Percentiles rank a stretch among this genome's conserved stretches.
These are phyloP conservation scores for Zaprionus camerounensis DNA, from an alignment of 1,140 invertebrate genomes.

Conservation along the genomic window DNA sequence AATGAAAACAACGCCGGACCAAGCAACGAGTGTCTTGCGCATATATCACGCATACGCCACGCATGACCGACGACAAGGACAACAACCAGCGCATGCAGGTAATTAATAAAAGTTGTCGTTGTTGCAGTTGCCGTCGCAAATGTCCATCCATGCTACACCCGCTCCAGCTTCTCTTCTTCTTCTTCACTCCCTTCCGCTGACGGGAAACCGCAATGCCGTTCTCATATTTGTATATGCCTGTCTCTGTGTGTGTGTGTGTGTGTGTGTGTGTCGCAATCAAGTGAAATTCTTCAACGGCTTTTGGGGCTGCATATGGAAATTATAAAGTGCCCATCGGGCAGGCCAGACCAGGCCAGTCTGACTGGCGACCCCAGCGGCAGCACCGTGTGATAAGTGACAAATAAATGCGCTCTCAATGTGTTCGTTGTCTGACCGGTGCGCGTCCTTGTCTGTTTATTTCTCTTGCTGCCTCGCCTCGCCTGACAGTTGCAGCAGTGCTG, in stretches of 20 bases:
- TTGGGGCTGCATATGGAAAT: constrained; percentile 56
- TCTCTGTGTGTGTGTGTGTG: constrained; percentile 7
- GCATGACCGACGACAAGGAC: constrained; percentile 56
- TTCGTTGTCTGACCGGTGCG: constrained; percentile 48
- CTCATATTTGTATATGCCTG: constrained; percentile 27
- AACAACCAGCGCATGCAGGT: constrained; percentile 64
- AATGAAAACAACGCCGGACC: constrained; percentile 74
- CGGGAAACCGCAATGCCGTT: constrained; percentile 7
- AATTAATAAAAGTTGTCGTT: constrained; percentile 77
- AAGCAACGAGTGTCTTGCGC: constrained; percentile 51
- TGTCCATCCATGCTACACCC: neutral
- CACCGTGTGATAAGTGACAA: constrained; percentile 76
- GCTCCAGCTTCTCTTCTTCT: neutral
- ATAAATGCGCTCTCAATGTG: constrained; percentile 80
- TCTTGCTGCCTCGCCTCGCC: constrained; percentile 47
- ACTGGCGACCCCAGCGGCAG: constrained; percentile 29
- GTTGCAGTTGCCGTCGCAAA: constrained; percentile 32
- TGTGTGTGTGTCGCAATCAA: constrained; percentile 61
- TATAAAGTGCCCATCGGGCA: constrained; percentile 73
- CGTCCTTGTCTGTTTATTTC: constrained; percentile 57
- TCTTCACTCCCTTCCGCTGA: neutral
- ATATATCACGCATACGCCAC: constrained; percentile 71
- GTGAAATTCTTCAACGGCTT: constrained; percentile 67
- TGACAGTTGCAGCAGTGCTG: constrained; percentile 63
- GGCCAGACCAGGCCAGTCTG: constrained; percentile 21